Conservation (phyloP, 2,888 invertebrate species). For the Orthosia incerta region DNA sequence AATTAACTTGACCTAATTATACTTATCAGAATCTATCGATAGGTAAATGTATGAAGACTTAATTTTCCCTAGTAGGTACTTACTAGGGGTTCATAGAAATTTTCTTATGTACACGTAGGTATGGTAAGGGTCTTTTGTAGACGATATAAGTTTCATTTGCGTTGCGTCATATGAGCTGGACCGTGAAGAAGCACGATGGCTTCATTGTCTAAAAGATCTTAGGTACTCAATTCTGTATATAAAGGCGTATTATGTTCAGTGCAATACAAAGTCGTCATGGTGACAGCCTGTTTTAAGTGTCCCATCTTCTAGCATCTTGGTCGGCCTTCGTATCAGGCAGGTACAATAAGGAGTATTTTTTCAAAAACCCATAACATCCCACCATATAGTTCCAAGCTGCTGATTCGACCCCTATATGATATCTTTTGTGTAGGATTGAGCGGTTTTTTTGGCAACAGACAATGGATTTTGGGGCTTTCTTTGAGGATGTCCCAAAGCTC, state of each 20-base stretch:
- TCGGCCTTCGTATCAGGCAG: neutral
- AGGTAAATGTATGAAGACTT: neutral
- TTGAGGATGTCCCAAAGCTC: neutral
- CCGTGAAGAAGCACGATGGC: slow-evolving; percentile 69
- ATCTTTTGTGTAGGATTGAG: neutral
- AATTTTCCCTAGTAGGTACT: neutral
- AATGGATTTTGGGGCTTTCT: neutral
- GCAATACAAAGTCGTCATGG: slow-evolving; percentile 5
- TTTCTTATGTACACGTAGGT: no score
- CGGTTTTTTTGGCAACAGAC: neutral
- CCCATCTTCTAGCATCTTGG: neutral
- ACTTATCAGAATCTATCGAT: slow-evolving; percentile 33
- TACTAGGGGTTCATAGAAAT: no score
- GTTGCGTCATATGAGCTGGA: slow-evolving; percentile 69
- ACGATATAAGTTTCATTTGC: slow-evolving; percentile 67
- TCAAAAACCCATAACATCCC: neutral
- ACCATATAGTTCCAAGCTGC: neutral
- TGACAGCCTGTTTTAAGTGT: neutral
- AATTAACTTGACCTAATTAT: slow-evolving; percentile 37
- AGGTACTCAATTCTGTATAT: slow-evolving; percentile 7
- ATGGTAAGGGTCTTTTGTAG: slow-evolving; percentile 42
- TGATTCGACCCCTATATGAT: neutral
- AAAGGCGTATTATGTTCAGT: slow-evolving; percentile 13
- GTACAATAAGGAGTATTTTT: neutral
- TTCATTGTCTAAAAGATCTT: slow-evolving; percentile 58